Conservation (phyloP, 1,140 invertebrate genomes). For the Euglossa dilemma region DNA sequence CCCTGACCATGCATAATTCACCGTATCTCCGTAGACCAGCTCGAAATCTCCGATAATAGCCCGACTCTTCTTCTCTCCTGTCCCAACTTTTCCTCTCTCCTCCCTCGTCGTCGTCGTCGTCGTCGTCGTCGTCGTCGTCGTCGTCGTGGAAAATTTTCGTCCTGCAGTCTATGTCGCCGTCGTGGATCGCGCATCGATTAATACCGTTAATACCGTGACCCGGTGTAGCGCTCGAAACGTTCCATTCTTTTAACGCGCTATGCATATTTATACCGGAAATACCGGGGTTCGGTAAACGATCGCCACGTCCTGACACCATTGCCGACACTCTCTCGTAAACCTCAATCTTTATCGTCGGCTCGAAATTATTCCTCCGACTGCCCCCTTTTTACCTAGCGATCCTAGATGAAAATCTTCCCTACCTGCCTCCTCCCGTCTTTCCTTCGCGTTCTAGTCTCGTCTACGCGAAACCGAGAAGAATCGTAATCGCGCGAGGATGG, state of each 20-base stretch:
- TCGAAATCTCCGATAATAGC: conserved; percentile 77
- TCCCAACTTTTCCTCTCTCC: too few species aligned
- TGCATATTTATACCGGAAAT: conserved; percentile 47
- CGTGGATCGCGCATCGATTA: not conserved
- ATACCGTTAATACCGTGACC: conserved; percentile 3
- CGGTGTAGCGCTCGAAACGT: too few species aligned
- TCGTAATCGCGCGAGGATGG: too few species aligned
- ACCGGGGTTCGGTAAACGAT: conserved; percentile 10
- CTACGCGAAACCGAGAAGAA: too few species aligned
- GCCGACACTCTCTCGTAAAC: conserved; percentile 53
- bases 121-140: too few species aligned
- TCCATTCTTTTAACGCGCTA: not conserved
- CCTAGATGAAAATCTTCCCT: conserved; percentile 52
- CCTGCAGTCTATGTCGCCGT: too few species aligned
- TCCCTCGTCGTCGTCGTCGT: too few species aligned
- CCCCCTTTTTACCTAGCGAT: not conserved
- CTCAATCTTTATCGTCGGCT: conserved; percentile 50
- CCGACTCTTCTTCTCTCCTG: not conserved
- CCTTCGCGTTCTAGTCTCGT: too few species aligned
- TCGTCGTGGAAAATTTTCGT: too few species aligned
- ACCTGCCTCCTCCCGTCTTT: not conserved
- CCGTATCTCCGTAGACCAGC: conserved; percentile 58
- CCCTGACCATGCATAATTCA: conserved; percentile 51
- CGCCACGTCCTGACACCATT: not conserved
- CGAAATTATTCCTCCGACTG: conserved; percentile 34